Percentiles rank a stretch among this genome's conserved stretches.
phyloP scores from a whole-genome alignment of 2,888 invertebrate species.

The Pandemis heparana region DNA sequence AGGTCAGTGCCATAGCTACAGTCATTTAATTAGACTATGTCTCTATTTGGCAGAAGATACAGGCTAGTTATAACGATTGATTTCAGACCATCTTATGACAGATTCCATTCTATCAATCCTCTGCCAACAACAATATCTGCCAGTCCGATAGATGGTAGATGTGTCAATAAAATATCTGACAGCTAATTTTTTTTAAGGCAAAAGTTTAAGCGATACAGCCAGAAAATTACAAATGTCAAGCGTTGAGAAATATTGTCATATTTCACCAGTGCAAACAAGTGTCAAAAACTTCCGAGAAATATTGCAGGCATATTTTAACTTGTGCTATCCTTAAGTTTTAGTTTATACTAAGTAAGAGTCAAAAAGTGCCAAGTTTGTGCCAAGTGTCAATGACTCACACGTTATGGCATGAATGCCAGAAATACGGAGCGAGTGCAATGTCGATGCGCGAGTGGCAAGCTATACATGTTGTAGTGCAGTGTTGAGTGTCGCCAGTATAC shows the following conservation, averaged over 20 bases:
- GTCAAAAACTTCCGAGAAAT: neutral
- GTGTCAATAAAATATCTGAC: too few species aligned
- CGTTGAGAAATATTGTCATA: neutral
- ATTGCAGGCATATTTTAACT: neutral
- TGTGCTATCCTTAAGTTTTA: too few species aligned
- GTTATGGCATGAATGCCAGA: too few species aligned
- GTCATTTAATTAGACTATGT: neutral
- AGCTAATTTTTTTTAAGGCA: neutral
- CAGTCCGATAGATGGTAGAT: too few species aligned
- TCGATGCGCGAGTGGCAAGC: neutral
- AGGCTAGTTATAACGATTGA: too few species aligned
- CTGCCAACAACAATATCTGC: too few species aligned
- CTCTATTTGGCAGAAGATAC: too few species aligned
- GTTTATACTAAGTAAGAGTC: neutral
- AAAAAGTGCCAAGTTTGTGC: neutral
- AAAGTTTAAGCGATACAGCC: neutral
- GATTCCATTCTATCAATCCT: too few species aligned
- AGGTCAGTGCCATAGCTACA: neutral
- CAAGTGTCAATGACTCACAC: too few species aligned
- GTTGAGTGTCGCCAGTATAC: slow-evolving; percentile 44
- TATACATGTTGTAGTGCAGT: slow-evolving; percentile 28
- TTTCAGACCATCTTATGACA: too few species aligned
- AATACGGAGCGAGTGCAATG: neutral
- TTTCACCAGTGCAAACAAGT: neutral
- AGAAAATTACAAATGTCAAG: neutral